Base-by-base conservation (phyloP, 2,113 vertebrate species). In the Dunckerocampus dactyliophorus region DNA sequence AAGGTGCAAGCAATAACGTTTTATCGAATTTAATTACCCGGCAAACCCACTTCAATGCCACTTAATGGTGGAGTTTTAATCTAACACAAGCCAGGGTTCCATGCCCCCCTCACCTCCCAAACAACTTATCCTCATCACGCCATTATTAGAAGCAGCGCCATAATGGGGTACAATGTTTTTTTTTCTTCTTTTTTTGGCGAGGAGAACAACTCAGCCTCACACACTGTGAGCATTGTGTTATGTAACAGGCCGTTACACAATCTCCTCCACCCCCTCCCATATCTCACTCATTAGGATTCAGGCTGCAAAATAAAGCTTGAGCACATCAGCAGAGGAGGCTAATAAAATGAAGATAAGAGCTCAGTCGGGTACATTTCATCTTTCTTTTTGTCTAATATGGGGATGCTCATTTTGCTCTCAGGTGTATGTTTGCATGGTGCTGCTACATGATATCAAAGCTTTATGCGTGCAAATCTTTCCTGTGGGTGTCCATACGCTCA, bases 231-330 rank as follows among this genome's bases (percentile, higher is more conserved):
- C 64, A 66, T 56, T 81, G 63, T 76, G 82, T 88, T 88, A 86
- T 80, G 72, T 88, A 88, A 88, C 69, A n/a, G 60, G 53, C 39
- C 17, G 85, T 88, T 86, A 86, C 84, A 80, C 80, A 87, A 86
- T 43, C 64, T 60, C 48, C 20, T 51, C 66, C 48, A 2, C 24
- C 50, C 17, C 47, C 63, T 68, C 71, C 59, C 20, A 62, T 58
- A 62, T 60, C 43, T 62, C 56, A 67, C 77, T 84, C 75, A 86
- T 87, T 88, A 86, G 80, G 75, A 86, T 84, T 80, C 80, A 84
- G 81, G 54, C 81, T 63, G 81, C 70, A 79, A 76, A 86, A 76
- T 74, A 72, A 80, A 73, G 34, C 74, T 71, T 68, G 47, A 21
- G 62, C 69, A 59, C 69, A 72, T 59, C 21, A 47, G 74, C 61